phyloP scores from a whole-genome alignment of 2,888 invertebrate genomes.

The Dynastes hyllus region DNA sequence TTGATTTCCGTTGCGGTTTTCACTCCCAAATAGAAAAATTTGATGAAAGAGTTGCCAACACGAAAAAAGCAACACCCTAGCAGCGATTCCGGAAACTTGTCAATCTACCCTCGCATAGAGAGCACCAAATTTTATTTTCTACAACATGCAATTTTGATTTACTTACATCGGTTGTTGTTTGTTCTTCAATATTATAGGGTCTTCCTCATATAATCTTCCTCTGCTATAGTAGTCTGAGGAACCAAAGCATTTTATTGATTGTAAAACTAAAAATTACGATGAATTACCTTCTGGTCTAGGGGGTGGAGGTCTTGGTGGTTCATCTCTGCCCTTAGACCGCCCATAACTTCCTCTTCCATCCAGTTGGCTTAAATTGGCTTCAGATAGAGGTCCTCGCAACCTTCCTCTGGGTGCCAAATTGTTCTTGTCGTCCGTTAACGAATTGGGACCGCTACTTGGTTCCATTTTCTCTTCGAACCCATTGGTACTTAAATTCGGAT shows the following conservation, averaged over 20 bases:
- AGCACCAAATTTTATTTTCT: too few relatives aligned
- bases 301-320: conserved; percentile 90
- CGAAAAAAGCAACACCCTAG: too few relatives aligned
- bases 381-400: conserved; percentile 78
- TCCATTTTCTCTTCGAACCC: conserved; percentile 67
- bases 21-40: too few relatives aligned
- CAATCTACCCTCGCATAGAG: too few relatives aligned
- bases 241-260: not conserved
- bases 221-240: conserved; percentile 85
- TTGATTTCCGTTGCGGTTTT: too few relatives aligned
- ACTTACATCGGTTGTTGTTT: conserved; percentile 88
- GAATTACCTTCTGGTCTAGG: conserved; percentile 85
- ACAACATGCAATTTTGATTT: too few relatives aligned
- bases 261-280: conserved; percentile 6
- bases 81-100: too few relatives aligned
- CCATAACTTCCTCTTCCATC: conserved; percentile 73
- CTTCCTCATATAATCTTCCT: conserved; percentile 88
- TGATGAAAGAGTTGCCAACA: too few relatives aligned
- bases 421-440: conserved; percentile 77
- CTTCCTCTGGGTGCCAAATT: conserved; percentile 79
- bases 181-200: conserved; percentile 80
- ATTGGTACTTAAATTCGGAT: conserved; percentile 69
- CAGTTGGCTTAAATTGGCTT: conserved; percentile 76
- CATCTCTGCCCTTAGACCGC: conserved; percentile 70
- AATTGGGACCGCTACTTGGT: conserved; percentile 63